Conservation (phyloP, 1,140 invertebrate species). For the Helicoverpa armigera region DNA sequence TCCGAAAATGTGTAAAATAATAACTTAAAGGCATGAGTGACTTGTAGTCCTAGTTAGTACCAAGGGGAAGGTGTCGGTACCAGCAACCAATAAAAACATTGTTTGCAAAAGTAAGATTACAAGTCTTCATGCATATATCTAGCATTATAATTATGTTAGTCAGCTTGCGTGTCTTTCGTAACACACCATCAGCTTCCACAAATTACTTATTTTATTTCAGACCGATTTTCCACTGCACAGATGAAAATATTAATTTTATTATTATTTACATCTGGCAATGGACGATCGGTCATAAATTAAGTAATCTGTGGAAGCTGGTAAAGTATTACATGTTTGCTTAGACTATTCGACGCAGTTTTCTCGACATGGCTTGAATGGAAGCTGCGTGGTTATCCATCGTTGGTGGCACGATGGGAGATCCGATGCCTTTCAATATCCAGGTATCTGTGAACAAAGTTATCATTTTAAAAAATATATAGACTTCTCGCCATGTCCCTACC, state of each 20-base stretch:
- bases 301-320: not conserved
- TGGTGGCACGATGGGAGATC: too few species aligned
- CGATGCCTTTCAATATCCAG: too few species aligned
- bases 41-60: too few species aligned
- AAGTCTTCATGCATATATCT: not conserved
- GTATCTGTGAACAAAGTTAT: too few species aligned
- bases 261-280: not conserved
- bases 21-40: too few species aligned
- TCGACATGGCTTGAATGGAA: not conserved
- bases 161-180: too few species aligned
- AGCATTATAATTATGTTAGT: not conserved
- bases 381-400: not conserved
- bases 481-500: too few species aligned
- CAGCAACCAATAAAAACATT: too few species aligned
- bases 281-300: not conserved
- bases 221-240: not conserved
- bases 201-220: not conserved
- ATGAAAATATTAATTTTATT: not conserved
- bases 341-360: not conserved
- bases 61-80: too few species aligned
- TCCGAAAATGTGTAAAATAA: too few species aligned
- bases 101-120: too few species aligned
- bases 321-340: not conserved
- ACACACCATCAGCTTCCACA: not conserved
- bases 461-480: too few species aligned